Percentiles rank a stretch among this genome's conserved stretches.
Conservation (phyloP, 2,888 invertebrate species). For the Leptopterna dolabrata region DNA sequence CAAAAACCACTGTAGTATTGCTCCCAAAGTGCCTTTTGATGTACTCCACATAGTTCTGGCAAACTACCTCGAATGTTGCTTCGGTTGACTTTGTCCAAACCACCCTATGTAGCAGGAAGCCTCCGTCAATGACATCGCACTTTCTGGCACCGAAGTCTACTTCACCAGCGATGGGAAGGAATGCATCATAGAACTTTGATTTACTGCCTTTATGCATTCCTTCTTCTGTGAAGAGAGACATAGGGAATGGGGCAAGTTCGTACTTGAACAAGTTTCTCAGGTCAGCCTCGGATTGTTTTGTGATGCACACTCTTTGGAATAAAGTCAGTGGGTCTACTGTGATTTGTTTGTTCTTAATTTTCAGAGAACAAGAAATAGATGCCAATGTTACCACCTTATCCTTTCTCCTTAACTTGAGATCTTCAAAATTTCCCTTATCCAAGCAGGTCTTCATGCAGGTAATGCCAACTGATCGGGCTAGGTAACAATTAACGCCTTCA, state of each 20-base stretch:
- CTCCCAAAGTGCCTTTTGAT: slow-evolving; percentile 53
- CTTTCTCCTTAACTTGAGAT: slow-evolving; percentile 63
- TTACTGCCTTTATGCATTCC: slow-evolving; percentile 60
- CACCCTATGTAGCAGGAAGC: neutral
- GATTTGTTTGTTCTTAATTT: slow-evolving; percentile 56
- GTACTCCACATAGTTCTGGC: slow-evolving; percentile 44
- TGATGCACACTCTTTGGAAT: slow-evolving; percentile 60
- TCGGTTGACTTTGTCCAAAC: neutral
- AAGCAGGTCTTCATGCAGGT: neutral
- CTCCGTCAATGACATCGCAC: neutral
- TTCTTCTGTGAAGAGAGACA: slow-evolving; percentile 45
- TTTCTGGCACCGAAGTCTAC: slow-evolving; percentile 4
- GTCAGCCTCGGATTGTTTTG: slow-evolving; percentile 63
- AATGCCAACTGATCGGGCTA: slow-evolving; percentile 62
- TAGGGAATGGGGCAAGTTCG: slow-evolving; percentile 61
- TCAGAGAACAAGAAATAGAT: slow-evolving; percentile 43
- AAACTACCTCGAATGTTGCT: slow-evolving; percentile 39
- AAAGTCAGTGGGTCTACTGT: slow-evolving; percentile 61
- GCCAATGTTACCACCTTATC: slow-evolving; percentile 63
- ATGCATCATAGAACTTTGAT: slow-evolving; percentile 59
- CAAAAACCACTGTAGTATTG: neutral
- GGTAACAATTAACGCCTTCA: slow-evolving; percentile 64
- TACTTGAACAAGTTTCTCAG: slow-evolving; percentile 60
- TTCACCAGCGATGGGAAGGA: slow-evolving; percentile 37
- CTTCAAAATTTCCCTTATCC: slow-evolving; percentile 43